Conservation (phyloP, 2,888 invertebrate genomes). For the Nasonia oneida region DNA sequence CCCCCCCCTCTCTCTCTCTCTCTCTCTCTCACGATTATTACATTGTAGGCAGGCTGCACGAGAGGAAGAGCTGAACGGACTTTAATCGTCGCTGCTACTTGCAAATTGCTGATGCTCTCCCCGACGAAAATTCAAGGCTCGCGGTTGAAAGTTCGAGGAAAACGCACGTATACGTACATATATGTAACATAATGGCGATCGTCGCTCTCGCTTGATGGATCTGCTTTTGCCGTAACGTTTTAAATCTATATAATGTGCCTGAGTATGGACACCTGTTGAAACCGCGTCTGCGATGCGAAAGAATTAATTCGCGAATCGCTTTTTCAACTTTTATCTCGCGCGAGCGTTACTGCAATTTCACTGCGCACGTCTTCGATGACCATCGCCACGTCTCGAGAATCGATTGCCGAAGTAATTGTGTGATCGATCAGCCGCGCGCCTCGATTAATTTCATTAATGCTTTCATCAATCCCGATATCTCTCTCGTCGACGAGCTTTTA, state of each 20-base stretch:
- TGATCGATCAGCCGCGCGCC: conserved; percentile 52
- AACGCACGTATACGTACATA: background rate
- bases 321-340: conserved; percentile 20
- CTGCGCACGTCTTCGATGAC: conserved; percentile 10
- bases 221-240: too few species aligned
- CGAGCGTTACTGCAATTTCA: conserved; percentile 40
- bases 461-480: conserved; percentile 53
- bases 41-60: conserved; percentile 56
- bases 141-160: conserved; percentile 1
- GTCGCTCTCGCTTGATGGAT: too few species aligned
- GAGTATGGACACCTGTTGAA: too few species aligned
- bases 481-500: background rate
- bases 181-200: too few species aligned
- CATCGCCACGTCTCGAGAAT: conserved; percentile 22
- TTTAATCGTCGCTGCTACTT: conserved; percentile 53
- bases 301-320: background rate
- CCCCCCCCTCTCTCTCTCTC: too few species aligned
- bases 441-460: conserved; percentile 60
- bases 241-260: too few species aligned
- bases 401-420: conserved; percentile 55
- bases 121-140: background rate
- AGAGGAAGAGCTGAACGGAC: conserved; percentile 53
- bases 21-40: conserved; percentile 52
- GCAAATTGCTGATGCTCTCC: conserved; percentile 27
- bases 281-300: too few species aligned